Conservation (phyloP, 2,113 vertebrate genomes). For the Todiramphus saurophagus region DNA sequence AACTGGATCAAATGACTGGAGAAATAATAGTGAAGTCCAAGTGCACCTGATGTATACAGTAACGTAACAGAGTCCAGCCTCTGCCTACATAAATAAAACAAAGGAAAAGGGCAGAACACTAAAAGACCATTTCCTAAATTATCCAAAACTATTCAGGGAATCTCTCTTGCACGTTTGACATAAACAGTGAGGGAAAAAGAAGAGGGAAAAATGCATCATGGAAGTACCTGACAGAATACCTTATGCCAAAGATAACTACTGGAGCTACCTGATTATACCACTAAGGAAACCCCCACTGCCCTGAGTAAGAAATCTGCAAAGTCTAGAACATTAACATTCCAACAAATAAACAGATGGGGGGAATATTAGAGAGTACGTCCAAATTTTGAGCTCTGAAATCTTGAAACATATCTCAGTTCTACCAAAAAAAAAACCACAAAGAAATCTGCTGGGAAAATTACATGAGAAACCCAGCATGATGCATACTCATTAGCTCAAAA, state of each 20-base stretch:
- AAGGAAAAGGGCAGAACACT: not conserved
- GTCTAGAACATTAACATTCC: not conserved
- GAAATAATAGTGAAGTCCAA: constrained; percentile 4
- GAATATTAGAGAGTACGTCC: no score
- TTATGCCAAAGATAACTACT: not conserved
- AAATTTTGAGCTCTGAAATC: not conserved
- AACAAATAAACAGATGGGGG: not conserved
- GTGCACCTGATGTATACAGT: not conserved
- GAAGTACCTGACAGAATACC: not conserved
- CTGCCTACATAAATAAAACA: not conserved
- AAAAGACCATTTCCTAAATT: not conserved
- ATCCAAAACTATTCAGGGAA: not conserved
- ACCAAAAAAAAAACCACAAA: not conserved
- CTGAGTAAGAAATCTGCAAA: not conserved
- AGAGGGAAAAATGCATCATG: not conserved
- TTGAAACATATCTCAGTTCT: not conserved
- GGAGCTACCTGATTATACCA: not conserved
- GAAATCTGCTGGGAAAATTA: not conserved
- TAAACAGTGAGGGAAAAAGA: not conserved
- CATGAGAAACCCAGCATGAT: not conserved
- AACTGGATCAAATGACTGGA: not conserved
- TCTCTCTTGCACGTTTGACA: not conserved
- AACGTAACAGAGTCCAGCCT: not conserved
- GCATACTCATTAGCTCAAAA: not conserved
- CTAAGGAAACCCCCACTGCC: not conserved